Base-by-base conservation (phyloP, 53 echinoderm and acorn worm genomes). In the Paracentrotus lividus region DNA sequence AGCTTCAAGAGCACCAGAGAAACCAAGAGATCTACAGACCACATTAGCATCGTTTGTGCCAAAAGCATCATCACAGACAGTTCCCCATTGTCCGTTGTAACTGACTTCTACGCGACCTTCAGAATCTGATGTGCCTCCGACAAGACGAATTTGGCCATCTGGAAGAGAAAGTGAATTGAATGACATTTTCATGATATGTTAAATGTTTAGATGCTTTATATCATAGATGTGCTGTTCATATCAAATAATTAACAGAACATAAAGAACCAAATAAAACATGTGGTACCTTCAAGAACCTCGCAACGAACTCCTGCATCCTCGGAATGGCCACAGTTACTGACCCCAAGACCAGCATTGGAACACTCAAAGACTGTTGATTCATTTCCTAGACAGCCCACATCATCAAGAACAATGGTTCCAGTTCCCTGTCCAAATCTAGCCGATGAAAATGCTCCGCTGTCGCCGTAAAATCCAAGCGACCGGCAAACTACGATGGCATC, bases 361-460 rank as follows among this genome's bases (percentile, higher is more conserved):
- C 88, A 88, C 5, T 88, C 88, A 21, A 54, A 51, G 8, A 88
- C 59, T 14, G 18, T 36, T 8, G 38, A 52, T 58, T 88, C 88
- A 24, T 5, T 23, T 51, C 88, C 88, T 6, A 0, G 0, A 24
- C 88, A 88, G 60, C 8, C 23, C 0, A 88, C 88, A 16, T 88
- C 88, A 38, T 88, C 88, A 51, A 88, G 88, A 23, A 88, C 88
- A 57, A 88, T 88, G 56, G 51, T 54, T 31, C 88, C 88, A 55
- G 56, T 58, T 9, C 88, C 88, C 38, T 55, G 38, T 1, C 88
- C 88, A 38, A 88, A 88, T 23, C 40, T 60, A 58, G 88, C 88
- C 10, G 58, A 57, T 33, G 57, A 33, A 18, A 54, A 6, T 16
- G 88, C 60, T 34, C 23, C 54, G 29, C 29, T 10, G 9, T 58